Evolutionary conservation across 2,888 invertebrate species (phyloP).

Genomic region (Actias luna): DNA sequence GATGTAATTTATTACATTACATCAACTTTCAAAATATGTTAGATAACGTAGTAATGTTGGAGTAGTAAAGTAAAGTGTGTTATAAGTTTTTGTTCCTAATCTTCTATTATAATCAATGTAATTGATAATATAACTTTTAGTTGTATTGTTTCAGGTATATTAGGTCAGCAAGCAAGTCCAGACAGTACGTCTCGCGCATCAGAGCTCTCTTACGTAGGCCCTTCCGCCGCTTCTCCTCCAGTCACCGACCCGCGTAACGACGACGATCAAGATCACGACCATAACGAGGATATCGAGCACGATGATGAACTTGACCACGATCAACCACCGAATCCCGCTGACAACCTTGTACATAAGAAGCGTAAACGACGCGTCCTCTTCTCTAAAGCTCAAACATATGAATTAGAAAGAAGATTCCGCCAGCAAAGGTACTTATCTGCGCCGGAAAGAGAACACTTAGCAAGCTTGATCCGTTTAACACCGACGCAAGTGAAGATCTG

Average conservation of each 20-base stretch:
- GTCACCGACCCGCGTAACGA: slow-evolving; percentile 56
- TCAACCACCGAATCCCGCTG: slow-evolving; percentile 56
- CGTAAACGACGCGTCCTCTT: slow-evolving; percentile 98
- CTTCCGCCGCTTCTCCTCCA: slow-evolving; percentile 64
- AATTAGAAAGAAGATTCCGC: slow-evolving; percentile 95
- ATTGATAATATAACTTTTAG: slow-evolving; percentile 18
- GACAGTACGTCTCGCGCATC: slow-evolving; percentile 95
- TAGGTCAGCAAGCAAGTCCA: slow-evolving; percentile 89
- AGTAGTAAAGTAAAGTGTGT: too few species aligned
- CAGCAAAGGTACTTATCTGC: slow-evolving; percentile 98
- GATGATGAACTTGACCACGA: slow-evolving; percentile 82
- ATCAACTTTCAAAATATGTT: too few species aligned
- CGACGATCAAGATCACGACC: slow-evolving; percentile 57
- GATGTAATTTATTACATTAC: too few species aligned
- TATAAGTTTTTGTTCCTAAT: too few species aligned
- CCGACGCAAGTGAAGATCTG: slow-evolving; percentile 99
- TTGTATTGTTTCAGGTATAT: slow-evolving; percentile 59
- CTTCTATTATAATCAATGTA: too few species aligned
- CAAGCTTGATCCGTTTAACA: slow-evolving; percentile 95
- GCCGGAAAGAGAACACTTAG: slow-evolving; percentile 98
- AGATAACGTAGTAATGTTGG: too few species aligned
- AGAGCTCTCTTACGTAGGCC: slow-evolving; percentile 83
- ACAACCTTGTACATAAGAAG: slow-evolving; percentile 87
- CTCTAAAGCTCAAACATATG: slow-evolving; percentile 98
- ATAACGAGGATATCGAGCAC: slow-evolving; percentile 79